Evolutionary conservation across 2,888 invertebrate genomes (phyloP), one percentile per base, ranked within the genome.

Genomic region (Drosophila eohydei): DNA sequence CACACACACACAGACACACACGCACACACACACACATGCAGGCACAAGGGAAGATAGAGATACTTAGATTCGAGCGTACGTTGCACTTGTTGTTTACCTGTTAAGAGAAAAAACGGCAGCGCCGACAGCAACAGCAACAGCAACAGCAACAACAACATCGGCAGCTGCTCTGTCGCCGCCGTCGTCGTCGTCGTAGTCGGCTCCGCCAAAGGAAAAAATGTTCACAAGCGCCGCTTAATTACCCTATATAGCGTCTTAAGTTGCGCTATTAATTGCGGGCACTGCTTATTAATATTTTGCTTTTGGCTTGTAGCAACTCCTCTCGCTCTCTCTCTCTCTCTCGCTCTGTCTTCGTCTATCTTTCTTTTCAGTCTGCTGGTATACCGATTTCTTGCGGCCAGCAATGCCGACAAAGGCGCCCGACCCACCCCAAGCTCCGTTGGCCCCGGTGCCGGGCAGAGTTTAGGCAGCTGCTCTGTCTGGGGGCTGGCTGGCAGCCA

Each of bases 251-350:
- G 86, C 77, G 90, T 86, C 90, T 87, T 90, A 90, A 87, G 90
- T 87, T 87, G 86, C 89, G 90, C 86, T 90, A 90, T 87, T 87
- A 87, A 87, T 90, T 87, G 90, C 86, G 90, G 87, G 90, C 87
- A 87, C 72, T 90, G 86, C 89, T 87, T 87, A 87, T 87, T 87
- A 87, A 87, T 86, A 86, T 86, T 84, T 87, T 79, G 75, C 83
- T 74, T 77, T 85, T 73, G 74, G 78, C 81, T 71, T 65, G 70
- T 76, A 65, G 76, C 62, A 38, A 62, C 63, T 59, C 50, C 59
- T 32, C 34, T 34, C 30, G 16, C 40, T n/a, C 28, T 11, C 14
- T 41, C n/a, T 11, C 28, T 28, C 9, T 28, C 28, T 16, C 5
- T 54, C 38, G 11, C 12, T 40, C 26, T 26, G 5, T 26, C n/a